Evolutionary conservation across 2,888 invertebrate genomes (phyloP).

Genomic region (Drosophila austrosaltans): DNA sequence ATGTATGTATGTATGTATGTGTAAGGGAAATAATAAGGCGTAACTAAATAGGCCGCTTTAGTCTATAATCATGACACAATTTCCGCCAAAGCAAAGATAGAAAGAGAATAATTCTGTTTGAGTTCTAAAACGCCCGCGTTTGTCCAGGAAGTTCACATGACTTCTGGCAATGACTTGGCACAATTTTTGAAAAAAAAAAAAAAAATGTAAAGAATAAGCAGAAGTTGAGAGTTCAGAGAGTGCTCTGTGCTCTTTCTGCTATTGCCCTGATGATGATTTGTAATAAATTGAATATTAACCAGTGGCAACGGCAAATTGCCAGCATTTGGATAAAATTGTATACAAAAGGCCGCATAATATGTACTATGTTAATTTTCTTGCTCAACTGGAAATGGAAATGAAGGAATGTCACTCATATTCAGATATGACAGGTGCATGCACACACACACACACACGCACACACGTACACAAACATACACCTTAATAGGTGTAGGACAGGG

Average conservation of each 20-base stretch:
- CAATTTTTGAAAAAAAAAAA: constrained; percentile 53
- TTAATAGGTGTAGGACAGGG: background rate
- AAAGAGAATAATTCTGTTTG: constrained; percentile 17
- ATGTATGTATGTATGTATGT: no score
- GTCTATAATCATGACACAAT: constrained; percentile 79
- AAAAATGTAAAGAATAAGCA: constrained; percentile 43
- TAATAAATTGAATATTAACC: constrained; percentile 75
- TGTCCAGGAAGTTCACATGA: constrained; percentile 74
- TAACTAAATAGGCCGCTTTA: constrained; percentile 78
- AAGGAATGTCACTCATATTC: constrained; percentile 65
- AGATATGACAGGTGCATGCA: constrained; percentile 67
- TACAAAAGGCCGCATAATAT: constrained; percentile 15
- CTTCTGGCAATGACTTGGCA: constrained; percentile 63
- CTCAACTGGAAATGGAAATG: constrained; percentile 27
- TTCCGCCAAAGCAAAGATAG: constrained; percentile 60
- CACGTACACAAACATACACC: background rate
- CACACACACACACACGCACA: constrained; percentile 31
- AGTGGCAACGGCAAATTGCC: constrained; percentile 60
- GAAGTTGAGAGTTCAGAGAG: constrained; percentile 70
- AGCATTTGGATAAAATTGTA: constrained; percentile 34
- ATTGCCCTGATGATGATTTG: constrained; percentile 63
- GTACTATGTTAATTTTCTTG: constrained; percentile 54
- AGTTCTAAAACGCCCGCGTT: constrained; percentile 40
- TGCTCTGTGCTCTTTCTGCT: no score
- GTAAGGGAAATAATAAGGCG: constrained; percentile 75